Evolutionary conservation across 1,140 invertebrate genomes (phyloP).

Genomic region (Bombus waltoni): DNA sequence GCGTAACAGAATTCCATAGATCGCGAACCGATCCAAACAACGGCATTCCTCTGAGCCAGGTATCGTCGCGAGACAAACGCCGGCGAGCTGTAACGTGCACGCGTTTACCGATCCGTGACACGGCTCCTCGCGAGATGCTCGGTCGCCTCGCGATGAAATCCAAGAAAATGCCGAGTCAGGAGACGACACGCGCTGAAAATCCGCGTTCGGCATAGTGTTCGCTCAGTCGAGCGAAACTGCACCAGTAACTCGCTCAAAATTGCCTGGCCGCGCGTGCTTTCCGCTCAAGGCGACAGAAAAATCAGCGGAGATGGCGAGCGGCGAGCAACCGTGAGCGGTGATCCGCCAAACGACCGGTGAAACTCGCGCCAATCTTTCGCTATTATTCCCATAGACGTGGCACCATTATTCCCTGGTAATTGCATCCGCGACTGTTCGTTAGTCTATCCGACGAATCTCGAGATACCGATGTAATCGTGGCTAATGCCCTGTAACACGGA

Average conservation of each 20-base stretch:
- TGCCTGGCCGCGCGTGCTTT: conserved; percentile 4
- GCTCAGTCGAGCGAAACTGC: conserved; percentile 4
- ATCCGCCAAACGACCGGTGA: not conserved
- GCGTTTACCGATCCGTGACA: conserved; percentile 28
- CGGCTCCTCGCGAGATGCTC: not conserved
- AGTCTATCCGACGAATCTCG: not conserved
- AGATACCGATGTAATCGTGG: not conserved
- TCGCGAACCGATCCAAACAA: not conserved
- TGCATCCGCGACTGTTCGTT: conserved; percentile 1
- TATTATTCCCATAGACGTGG: conserved; percentile 28
- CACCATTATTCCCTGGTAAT: conserved; percentile 19
- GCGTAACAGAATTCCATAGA: conserved; percentile 11
- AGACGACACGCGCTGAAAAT: conserved; percentile 22
- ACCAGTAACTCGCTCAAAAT: conserved; percentile 19
- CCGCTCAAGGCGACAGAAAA: no score
- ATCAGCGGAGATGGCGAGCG: no score
- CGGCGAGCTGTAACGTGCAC: not conserved
- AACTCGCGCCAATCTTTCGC: not conserved
- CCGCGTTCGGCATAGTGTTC: not conserved
- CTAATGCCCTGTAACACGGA: conserved; percentile 9
- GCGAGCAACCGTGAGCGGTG: not conserved
- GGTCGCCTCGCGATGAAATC: not conserved
- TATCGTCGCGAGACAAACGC: conserved; percentile 26
- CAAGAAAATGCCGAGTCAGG: not conserved
- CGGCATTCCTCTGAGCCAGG: not conserved